Percentiles rank a stretch among this genome's conserved stretches.
Conservation (phyloP, 2,797 vertebrate genomes). For the Catharus ustulatus region DNA sequence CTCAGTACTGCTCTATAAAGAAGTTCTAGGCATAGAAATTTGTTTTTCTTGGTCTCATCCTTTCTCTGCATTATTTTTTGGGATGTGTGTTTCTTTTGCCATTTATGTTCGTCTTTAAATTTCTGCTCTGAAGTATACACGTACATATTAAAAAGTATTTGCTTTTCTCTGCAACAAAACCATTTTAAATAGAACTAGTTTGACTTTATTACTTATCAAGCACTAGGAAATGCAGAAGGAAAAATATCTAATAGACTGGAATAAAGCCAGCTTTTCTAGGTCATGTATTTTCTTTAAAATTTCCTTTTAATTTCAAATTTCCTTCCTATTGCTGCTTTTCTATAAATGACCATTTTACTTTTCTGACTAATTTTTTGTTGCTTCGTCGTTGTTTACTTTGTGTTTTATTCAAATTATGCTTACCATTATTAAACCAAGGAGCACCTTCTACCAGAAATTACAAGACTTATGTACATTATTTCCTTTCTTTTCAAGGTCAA, state of each 20-base stretch:
- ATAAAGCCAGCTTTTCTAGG: background rate
- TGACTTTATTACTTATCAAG: background rate
- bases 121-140: background rate
- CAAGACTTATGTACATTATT: accelerated
- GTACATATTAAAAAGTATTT: background rate
- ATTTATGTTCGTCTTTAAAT: background rate
- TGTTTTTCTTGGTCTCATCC: background rate
- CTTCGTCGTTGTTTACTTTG: background rate
- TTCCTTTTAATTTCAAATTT: background rate
- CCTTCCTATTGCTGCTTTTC: background rate
- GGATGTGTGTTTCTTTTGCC: background rate
- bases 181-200: background rate
- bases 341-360: background rate
- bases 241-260: background rate
- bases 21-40: background rate
- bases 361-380: background rate
- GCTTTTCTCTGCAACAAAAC: background rate
- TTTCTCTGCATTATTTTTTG: background rate
- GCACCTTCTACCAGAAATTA: background rate
- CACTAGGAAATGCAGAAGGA: background rate
- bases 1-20: background rate
- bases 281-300: background rate
- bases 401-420: background rate
- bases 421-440: background rate
- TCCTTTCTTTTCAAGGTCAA: background rate